phyloP scores from a whole-genome alignment of 2,888 invertebrate genomes.

The Notodromas monacha region DNA sequence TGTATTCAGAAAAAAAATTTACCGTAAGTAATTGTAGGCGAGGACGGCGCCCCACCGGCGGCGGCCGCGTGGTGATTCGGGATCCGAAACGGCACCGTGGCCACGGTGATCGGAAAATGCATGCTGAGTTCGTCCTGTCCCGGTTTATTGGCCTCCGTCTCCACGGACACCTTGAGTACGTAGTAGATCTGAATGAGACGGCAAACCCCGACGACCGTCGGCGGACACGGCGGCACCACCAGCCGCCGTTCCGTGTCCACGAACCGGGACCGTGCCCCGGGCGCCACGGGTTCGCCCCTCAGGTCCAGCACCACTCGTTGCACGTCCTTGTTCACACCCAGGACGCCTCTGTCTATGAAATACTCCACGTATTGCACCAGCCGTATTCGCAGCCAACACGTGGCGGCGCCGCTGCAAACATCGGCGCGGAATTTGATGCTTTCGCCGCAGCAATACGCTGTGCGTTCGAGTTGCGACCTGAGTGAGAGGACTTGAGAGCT shows the following conservation, averaged over 20 bases:
- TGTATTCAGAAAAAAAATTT: too few species aligned
- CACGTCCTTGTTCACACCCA: slow-evolving; percentile 32
- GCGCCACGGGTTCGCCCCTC: slow-evolving; percentile 27
- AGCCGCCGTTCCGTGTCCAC: slow-evolving; percentile 29
- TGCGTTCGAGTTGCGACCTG: too few species aligned
- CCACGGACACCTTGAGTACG: slow-evolving; percentile 25
- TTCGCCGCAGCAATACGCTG: slow-evolving; percentile 34
- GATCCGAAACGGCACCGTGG: slow-evolving; percentile 34
- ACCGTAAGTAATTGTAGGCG: too few species aligned
- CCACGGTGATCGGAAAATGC: slow-evolving; percentile 38
- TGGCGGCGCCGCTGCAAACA: slow-evolving; percentile 27
- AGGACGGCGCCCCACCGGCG: too few species aligned
- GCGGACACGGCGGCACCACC: slow-evolving; percentile 36
- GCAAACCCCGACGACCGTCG: slow-evolving; percentile 34
- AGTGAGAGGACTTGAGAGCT: too few species aligned
- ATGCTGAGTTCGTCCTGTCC: slow-evolving; percentile 33
- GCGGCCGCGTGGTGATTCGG: slow-evolving; percentile 30
- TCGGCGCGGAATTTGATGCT: slow-evolving; percentile 30
- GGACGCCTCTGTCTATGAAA: slow-evolving; percentile 35
- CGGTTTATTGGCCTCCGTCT: neutral
- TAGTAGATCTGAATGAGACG: slow-evolving; percentile 36
- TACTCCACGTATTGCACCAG: slow-evolving; percentile 33
- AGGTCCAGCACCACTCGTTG: slow-evolving; percentile 35
- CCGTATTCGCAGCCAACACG: too few species aligned
- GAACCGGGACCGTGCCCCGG: slow-evolving; percentile 28